phyloP scores from a whole-genome alignment of 2,113 vertebrate species.

The Psittacus erithacus region DNA sequence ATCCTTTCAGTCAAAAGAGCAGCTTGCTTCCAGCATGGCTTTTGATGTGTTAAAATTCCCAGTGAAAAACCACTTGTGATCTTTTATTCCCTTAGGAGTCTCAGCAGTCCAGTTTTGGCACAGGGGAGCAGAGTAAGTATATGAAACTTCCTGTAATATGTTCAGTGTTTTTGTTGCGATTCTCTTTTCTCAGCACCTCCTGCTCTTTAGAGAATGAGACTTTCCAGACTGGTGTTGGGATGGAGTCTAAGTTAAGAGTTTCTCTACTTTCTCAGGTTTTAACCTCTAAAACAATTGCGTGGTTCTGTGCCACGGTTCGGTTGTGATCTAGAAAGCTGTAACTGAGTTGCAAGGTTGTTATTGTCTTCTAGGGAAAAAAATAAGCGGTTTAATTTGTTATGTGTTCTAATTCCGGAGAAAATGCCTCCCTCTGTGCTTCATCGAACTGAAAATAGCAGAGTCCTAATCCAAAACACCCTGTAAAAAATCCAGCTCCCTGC shows the following conservation, averaged over 20 bases:
- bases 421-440: not conserved
- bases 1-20: not conserved
- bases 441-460: not conserved
- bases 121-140: constrained; percentile 92
- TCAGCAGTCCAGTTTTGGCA: constrained; percentile 84
- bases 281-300: not conserved
- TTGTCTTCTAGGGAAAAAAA: not conserved
- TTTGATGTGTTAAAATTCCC: not conserved
- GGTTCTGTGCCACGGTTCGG: not conserved
- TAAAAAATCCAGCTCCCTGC: not conserved
- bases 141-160: constrained; percentile 28
- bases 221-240: not conserved
- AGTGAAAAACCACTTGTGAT: not conserved
- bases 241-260: not conserved
- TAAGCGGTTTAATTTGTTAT: accelerated
- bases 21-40: not conserved
- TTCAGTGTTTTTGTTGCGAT: not conserved
- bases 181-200: not conserved
- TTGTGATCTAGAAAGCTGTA: not conserved
- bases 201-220: not conserved
- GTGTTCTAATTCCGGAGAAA: not conserved
- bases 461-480: not conserved
- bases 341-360: not conserved
- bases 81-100: constrained; percentile 80
- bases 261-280: not conserved